Percentiles rank a stretch among this genome's conserved stretches.
phyloP scores from a whole-genome alignment of 2,113 vertebrate genomes.

The Notiomystis cincta region DNA sequence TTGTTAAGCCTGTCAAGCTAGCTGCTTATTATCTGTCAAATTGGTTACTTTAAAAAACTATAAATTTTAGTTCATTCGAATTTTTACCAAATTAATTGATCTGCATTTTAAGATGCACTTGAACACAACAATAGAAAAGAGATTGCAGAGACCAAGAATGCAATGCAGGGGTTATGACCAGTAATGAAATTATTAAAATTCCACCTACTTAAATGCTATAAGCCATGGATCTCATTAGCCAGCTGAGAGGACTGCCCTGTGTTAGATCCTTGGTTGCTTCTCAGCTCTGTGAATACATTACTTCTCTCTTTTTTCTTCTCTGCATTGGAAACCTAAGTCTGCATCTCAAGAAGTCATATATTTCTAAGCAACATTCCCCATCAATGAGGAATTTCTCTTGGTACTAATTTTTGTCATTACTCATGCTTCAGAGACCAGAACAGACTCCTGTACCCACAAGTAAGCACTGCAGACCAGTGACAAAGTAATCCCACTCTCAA shows the following conservation, averaged over 20 bases:
- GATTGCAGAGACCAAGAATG: background rate
- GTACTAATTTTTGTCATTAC: background rate
- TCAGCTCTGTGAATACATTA: background rate
- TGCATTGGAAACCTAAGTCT: background rate
- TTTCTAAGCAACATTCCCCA: background rate
- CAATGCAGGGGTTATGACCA: background rate
- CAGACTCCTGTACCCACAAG: background rate
- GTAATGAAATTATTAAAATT: background rate
- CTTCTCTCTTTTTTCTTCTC: background rate
- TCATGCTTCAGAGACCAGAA: background rate
- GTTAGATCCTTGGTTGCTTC: background rate
- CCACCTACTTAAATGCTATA: background rate
- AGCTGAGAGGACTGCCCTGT: background rate
- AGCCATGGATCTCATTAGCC: background rate
- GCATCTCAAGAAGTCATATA: background rate
- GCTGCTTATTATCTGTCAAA: slow-evolving; percentile 4
- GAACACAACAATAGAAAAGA: background rate
- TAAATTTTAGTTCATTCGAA: background rate
- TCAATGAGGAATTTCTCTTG: background rate
- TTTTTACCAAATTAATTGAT: slow-evolving; percentile 2
- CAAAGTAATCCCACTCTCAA: background rate
- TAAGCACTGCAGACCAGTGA: background rate
- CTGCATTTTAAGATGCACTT: background rate
- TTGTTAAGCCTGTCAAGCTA: slow-evolving; percentile 28
- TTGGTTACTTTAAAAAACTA: background rate